phyloP scores from a whole-genome alignment of 2,888 invertebrate genomes.

The Limnephilus marmoratus region DNA sequence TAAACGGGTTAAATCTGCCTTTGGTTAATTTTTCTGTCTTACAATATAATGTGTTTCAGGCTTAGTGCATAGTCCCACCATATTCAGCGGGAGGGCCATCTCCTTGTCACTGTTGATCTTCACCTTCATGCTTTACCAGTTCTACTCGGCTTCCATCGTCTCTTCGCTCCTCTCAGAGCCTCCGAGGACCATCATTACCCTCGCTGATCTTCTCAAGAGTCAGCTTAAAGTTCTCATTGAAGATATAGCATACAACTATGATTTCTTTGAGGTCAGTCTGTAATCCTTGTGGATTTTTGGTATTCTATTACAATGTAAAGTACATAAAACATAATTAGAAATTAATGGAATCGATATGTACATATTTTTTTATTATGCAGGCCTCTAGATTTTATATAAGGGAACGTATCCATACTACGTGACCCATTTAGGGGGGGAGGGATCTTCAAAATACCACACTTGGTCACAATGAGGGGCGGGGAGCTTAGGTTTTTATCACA shows the following conservation, averaged over 20 bases:
- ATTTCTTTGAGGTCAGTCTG: conserved; percentile 68
- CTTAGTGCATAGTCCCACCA: conserved; percentile 53
- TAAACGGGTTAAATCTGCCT: no score
- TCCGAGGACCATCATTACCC: conserved; percentile 69
- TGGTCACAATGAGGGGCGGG: no score
- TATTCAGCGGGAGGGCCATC: conserved; percentile 68
- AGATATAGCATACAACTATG: conserved; percentile 69
- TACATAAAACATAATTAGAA: no score
- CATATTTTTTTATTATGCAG: no score
- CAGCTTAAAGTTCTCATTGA: conserved; percentile 69
- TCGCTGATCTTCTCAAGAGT: conserved; percentile 69
- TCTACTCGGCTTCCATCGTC: conserved; percentile 71
- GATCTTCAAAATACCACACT: no score
- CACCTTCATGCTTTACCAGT: conserved; percentile 70
- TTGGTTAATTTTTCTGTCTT: background rate
- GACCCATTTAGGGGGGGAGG: no score
- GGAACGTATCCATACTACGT: no score
- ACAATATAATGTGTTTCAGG: conserved; percentile 44
- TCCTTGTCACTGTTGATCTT: conserved; percentile 69
- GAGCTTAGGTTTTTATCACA: no score
- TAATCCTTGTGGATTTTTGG: background rate
- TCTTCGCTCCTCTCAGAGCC: conserved; percentile 69
- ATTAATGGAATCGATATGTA: no score
- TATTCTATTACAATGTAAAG: no score
- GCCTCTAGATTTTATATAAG: no score